These are phyloP conservation scores for Macrosiphum euphorbiae DNA, from an alignment of 2,888 invertebrate genomes.

Conservation along the genomic window DNA sequence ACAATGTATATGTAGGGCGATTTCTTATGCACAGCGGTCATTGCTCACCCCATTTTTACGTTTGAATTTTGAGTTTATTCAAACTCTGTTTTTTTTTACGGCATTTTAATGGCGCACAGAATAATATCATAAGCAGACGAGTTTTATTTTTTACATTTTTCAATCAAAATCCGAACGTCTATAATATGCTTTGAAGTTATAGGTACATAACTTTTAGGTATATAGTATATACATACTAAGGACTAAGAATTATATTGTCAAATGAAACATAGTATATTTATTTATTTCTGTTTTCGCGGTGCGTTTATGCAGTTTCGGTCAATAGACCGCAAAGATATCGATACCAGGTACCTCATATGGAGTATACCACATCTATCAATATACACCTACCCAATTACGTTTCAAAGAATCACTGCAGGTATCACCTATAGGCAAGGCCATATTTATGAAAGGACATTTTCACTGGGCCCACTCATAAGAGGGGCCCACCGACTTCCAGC, in stretches of 20 bases:
- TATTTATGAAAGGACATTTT: no score
- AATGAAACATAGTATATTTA: neutral
- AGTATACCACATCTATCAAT: no score
- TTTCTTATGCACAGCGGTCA: neutral
- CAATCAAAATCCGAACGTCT: neutral
- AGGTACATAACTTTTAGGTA: neutral
- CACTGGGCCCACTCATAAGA: no score
- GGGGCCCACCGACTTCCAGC: no score
- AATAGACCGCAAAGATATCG: neutral
- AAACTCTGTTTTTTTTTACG: neutral
- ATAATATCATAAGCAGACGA: neutral
- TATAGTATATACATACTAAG: neutral
- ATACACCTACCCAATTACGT: neutral
- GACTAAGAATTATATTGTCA: neutral
- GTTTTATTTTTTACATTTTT: neutral
- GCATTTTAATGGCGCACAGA: neutral
- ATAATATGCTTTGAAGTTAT: neutral
- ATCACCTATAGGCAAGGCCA: no score
- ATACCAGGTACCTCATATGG: neutral
- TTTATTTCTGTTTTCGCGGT: neutral
- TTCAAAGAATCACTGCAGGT: neutral
- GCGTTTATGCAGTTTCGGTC: neutral
- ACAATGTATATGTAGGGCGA: neutral
- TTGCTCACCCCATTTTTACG: neutral
- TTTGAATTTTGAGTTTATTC: neutral